A percentile compares a stretch with the other conserved stretches of the same genome.
These are phyloP conservation scores for Yponomeuta malinellus DNA, from an alignment of 2,888 invertebrate genomes.

Conservation along the genomic window DNA sequence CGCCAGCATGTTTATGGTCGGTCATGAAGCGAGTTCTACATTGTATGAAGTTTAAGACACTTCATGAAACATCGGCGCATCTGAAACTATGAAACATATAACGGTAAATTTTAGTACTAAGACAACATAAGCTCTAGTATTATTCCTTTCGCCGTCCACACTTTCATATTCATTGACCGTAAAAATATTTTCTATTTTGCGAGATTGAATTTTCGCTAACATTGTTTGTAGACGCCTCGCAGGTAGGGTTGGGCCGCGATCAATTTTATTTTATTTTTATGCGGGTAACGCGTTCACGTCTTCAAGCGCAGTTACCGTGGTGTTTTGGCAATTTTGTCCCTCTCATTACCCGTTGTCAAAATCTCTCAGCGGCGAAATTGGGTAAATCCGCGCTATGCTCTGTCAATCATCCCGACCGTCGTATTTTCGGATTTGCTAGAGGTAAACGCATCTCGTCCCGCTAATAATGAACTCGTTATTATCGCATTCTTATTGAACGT, in stretches of 20 bases:
- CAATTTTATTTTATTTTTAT: slow-evolving; percentile 45
- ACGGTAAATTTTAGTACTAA: slow-evolving; percentile 38
- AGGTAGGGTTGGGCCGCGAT: slow-evolving; percentile 43
- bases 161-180: slow-evolving; percentile 70
- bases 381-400: not conserved
- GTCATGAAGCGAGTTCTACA: not conserved
- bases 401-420: not conserved
- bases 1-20: not conserved
- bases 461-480: too few relatives aligned
- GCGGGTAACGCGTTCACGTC: slow-evolving; percentile 14
- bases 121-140: slow-evolving; percentile 41
- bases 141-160: slow-evolving; percentile 40
- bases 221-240: slow-evolving; percentile 58
- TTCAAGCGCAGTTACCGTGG: not conserved
- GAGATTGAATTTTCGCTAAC: slow-evolving; percentile 68
- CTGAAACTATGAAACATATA: slow-evolving; percentile 14
- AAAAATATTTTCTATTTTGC: slow-evolving; percentile 70
- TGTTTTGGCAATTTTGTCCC: not conserved
- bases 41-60: slow-evolving; percentile 1
- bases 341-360: slow-evolving; percentile 4
- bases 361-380: not conserved
- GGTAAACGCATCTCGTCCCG: too few relatives aligned
- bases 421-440: not conserved
- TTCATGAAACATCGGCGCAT: not conserved
- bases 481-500: too few relatives aligned